A percentile compares a stretch with the other conserved stretches of the same genome.
phyloP scores from a whole-genome alignment of 2,888 invertebrate genomes.

The Ectobius pallidus region DNA sequence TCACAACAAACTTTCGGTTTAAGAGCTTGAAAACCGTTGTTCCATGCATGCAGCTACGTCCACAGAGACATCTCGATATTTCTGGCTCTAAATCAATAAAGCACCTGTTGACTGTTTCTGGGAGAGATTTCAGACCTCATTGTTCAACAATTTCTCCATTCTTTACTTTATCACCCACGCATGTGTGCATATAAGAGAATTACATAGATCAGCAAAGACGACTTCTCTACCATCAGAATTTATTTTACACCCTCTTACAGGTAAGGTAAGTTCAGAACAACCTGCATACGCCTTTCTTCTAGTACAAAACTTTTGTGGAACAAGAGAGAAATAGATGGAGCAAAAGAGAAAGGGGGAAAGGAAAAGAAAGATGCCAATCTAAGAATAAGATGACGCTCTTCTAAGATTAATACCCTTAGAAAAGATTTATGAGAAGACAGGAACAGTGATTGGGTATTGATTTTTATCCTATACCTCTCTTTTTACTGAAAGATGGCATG shows the following conservation, averaged over 20 bases:
- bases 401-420: constrained; percentile 1
- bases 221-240: not conserved
- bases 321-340: constrained; percentile 20
- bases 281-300: not conserved
- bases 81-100: not conserved
- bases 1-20: too few relatives aligned
- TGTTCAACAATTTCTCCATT: not conserved
- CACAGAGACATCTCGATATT: not conserved
- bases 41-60: not conserved
- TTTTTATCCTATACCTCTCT: constrained; percentile 26
- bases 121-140: not conserved
- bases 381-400: not conserved
- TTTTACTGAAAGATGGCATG: not conserved
- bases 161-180: not conserved
- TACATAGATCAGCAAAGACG: not conserved
- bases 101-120: constrained; percentile 10
- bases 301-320: not conserved
- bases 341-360: too few relatives aligned
- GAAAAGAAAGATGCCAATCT: not conserved
- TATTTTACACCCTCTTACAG: too few relatives aligned
- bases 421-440: constrained; percentile 33
- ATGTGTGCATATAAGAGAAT: not conserved
- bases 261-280: not conserved
- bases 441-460: constrained; percentile 36
- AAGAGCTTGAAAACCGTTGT: too few relatives aligned